A percentile compares a stretch with the other conserved stretches of the same genome.
These are phyloP conservation scores for Fragum fragum DNA, from an alignment of 2,888 invertebrate genomes.

Conservation along the genomic window DNA sequence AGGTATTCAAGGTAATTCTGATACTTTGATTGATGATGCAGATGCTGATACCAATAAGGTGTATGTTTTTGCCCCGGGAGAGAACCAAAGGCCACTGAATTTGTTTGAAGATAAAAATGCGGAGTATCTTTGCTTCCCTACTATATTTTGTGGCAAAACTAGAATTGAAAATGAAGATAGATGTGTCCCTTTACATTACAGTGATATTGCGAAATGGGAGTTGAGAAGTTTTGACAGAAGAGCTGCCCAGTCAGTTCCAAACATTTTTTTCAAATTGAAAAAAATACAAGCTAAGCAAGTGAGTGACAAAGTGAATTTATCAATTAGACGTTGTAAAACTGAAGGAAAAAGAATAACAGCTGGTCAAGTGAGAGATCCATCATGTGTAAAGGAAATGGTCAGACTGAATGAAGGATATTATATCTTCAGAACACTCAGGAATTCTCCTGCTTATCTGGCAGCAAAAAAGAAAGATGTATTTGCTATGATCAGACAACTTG, in stretches of 20 bases:
- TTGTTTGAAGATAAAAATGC: slow-evolving; percentile 55
- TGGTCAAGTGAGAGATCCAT: slow-evolving; percentile 31
- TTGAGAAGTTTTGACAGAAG: slow-evolving; percentile 37
- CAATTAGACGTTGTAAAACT: slow-evolving; percentile 46
- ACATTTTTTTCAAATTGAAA: slow-evolving; percentile 42
- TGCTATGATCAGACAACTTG: slow-evolving; percentile 63
- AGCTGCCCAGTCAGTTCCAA: slow-evolving; percentile 49
- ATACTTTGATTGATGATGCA: slow-evolving; percentile 46
- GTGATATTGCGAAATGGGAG: slow-evolving; percentile 44
- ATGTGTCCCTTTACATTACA: slow-evolving; percentile 21
- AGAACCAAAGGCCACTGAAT: slow-evolving; percentile 55
- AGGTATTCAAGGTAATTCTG: slow-evolving; percentile 36
- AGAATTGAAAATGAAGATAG: slow-evolving; percentile 35
- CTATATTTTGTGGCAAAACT: slow-evolving; percentile 58
- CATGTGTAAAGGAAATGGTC: slow-evolving; percentile 51
- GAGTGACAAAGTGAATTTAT: slow-evolving; percentile 52
- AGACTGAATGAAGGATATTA: slow-evolving; percentile 81
- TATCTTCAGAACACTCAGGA: slow-evolving; percentile 67
- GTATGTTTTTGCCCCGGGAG: slow-evolving; percentile 61
- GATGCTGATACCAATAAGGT: slow-evolving; percentile 29
- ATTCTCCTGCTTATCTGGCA: slow-evolving; percentile 31
- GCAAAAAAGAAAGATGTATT: slow-evolving; percentile 56
- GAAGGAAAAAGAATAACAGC: slow-evolving; percentile 49
- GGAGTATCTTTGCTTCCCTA: slow-evolving; percentile 57
- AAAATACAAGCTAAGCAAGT: slow-evolving; percentile 21